Percentiles rank a stretch among this genome's conserved stretches.
phyloP scores from a whole-genome alignment of 2,797 vertebrate genomes.

The Cephalopachus bancanus region DNA sequence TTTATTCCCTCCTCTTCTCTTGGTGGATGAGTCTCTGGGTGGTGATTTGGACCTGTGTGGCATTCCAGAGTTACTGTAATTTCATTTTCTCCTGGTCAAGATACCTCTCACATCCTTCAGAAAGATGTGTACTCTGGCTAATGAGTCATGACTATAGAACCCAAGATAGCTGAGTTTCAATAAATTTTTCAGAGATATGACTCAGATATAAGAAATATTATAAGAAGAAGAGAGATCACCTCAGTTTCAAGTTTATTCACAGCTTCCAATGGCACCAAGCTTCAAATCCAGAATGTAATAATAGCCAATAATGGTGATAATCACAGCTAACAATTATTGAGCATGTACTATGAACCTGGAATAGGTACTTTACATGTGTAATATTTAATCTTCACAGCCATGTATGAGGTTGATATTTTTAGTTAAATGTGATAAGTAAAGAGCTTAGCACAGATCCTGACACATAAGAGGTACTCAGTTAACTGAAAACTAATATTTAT shows the following conservation, averaged over 20 bases:
- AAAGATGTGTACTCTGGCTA: neutral
- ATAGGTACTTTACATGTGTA: neutral
- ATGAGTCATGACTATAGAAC: neutral
- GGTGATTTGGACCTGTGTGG: neutral
- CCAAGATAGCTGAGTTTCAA: neutral
- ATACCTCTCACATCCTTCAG: neutral
- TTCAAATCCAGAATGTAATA: neutral
- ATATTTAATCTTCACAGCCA: neutral
- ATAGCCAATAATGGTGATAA: neutral
- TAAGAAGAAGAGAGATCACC: neutral
- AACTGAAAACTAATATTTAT: neutral
- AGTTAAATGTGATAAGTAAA: constrained; percentile 14
- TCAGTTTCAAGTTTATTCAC: neutral
- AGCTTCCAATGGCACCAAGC: neutral
- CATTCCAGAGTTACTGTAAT: neutral
- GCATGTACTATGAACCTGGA: neutral
- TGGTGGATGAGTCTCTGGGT: neutral
- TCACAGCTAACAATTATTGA: neutral
- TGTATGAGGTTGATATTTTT: neutral
- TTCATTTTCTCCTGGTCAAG: neutral
- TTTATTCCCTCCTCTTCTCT: neutral
- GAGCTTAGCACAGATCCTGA: neutral
- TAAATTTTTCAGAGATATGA: neutral
- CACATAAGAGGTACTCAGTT: neutral
- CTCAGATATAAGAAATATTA: neutral